A percentile compares a stretch with the other conserved stretches of the same genome.
Evolutionary conservation across 2,888 invertebrate genomes (phyloP).

Genomic region (Orthosia gracilis): DNA sequence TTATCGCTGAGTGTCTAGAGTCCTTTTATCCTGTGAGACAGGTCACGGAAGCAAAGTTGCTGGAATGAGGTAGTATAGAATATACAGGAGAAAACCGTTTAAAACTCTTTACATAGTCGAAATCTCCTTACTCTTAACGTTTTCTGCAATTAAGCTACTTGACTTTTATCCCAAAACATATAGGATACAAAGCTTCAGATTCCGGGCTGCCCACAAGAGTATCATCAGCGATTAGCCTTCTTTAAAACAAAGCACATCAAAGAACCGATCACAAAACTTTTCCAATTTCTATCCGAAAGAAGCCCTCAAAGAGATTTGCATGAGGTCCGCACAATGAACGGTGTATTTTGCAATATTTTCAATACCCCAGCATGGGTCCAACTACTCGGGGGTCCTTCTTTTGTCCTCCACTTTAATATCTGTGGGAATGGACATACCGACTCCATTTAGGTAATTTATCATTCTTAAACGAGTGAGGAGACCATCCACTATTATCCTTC

Average conservation of each 20-base stretch:
- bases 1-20: not conserved
- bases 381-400: constrained; percentile 82
- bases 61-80: not conserved
- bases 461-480: constrained; percentile 90
- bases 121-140: too few relatives aligned
- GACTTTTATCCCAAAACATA: constrained; percentile 10
- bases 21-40: too few relatives aligned
- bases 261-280: constrained; percentile 84
- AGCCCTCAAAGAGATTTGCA: constrained; percentile 89
- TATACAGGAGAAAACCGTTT: not conserved
- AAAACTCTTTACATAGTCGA: not conserved
- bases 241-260: constrained; percentile 85
- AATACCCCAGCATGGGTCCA: constrained; percentile 89
- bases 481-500: constrained; percentile 84
- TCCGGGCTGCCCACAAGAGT: not conserved
- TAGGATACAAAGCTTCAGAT: not conserved
- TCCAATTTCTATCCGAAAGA: constrained; percentile 88
- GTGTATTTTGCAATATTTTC: constrained; percentile 88
- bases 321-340: constrained; percentile 81
- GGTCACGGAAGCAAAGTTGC: too few relatives aligned
- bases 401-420: constrained; percentile 90
- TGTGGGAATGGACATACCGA: constrained; percentile 91
- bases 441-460: constrained; percentile 90
- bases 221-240: constrained; percentile 71
- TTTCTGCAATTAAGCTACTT: constrained; percentile 1